These are phyloP conservation scores for Burhinus oedicnemus DNA, from an alignment of 2,113 vertebrate species.

Conservation along the genomic window DNA sequence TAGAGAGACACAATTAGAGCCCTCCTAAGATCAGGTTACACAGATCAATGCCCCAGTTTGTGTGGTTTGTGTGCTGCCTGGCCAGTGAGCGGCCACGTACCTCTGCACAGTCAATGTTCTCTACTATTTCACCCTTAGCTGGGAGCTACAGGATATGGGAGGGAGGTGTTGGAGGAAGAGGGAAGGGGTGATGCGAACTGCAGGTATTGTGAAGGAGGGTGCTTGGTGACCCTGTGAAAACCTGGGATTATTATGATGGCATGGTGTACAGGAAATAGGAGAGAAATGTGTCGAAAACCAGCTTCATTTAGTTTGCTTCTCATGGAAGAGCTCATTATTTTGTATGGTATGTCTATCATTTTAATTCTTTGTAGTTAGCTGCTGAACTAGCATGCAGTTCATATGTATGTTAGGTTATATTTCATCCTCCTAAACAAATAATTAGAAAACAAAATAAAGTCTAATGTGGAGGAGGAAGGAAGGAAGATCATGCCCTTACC, in stretches of 20 bases:
- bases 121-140: neutral
- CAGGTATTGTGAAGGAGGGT: neutral
- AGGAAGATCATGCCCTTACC: neutral
- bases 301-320: neutral
- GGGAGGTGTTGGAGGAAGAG: neutral
- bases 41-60: neutral
- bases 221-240: neutral
- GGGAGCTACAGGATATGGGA: neutral
- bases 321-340: neutral
- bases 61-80: neutral
- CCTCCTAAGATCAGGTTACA: neutral
- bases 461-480: neutral
- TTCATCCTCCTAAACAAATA: neutral
- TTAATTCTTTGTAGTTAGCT: neutral
- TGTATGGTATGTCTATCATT: neutral
- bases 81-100: neutral
- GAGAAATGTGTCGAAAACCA: neutral
- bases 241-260: neutral
- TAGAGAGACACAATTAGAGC: neutral
- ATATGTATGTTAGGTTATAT: neutral
- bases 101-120: neutral
- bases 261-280: neutral
- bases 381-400: neutral
- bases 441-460: neutral
- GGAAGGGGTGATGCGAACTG: neutral